A percentile compares a stretch with the other conserved stretches of the same genome.
Conservation (phyloP, 2,797 vertebrate genomes). For the Carcharodon carcharias region DNA sequence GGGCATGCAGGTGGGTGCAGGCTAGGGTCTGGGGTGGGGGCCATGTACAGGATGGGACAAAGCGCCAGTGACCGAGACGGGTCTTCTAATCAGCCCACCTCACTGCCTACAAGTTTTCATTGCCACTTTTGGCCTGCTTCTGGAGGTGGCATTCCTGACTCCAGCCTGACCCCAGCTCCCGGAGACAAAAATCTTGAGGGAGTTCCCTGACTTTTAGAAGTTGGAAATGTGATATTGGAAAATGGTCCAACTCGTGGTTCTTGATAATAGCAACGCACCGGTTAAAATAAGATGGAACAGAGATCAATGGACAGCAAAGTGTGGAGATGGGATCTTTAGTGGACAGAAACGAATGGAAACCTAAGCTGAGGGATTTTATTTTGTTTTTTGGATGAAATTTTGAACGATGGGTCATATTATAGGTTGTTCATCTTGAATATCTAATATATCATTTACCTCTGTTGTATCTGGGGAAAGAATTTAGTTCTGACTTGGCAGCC, state of each 20-base stretch:
- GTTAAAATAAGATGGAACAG: background rate
- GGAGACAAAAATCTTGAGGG: background rate
- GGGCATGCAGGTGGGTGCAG: no score
- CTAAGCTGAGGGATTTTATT: background rate
- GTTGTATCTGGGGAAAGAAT: background rate
- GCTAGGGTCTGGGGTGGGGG: no score
- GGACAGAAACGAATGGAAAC: background rate
- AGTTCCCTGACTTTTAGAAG: no score
- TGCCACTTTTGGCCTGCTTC: background rate
- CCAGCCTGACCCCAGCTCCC: background rate
- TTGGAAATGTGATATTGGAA: background rate
- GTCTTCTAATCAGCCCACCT: no score
- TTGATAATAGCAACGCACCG: background rate
- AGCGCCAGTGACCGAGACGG: no score
- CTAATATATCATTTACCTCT: background rate
- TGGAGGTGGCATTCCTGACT: no score
- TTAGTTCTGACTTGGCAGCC: background rate
- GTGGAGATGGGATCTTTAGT: background rate
- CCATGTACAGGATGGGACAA: no score
- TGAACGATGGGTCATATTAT: background rate
- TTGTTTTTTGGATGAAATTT: background rate
- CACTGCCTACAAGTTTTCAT: background rate
- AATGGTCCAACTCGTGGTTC: background rate
- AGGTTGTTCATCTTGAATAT: background rate
- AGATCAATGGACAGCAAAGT: background rate